Base-by-base conservation (phyloP, 2,113 vertebrate genomes). In the Oceanites oceanicus region DNA sequence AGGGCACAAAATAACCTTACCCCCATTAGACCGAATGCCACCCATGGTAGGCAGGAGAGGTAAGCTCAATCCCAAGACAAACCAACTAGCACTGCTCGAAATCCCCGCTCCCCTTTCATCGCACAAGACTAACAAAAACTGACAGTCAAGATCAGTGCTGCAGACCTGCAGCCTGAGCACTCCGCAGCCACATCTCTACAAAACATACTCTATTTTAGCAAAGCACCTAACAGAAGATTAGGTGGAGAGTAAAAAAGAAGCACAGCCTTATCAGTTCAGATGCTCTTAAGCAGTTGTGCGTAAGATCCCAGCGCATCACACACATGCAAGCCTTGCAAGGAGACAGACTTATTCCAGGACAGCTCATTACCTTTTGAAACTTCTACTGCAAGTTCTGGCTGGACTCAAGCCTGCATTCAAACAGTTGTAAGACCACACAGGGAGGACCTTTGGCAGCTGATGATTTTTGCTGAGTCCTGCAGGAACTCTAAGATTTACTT, bases 101-200 rank as follows among this genome's bases (percentile, higher is more conserved):
- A 36, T 3, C 38, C 22, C 25, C 1, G 3, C 23, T 42, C 34
- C 38, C 21, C 45, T 15, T 27, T 8, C 52, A 34, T 8, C 4
- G 6, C 32, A 10, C 13, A 25, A 19, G 19, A 30, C 34, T 17
- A n/a, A 62, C 27, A 50, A 53, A 72, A 53, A 1, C 17, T 3
- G 16, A 15, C 13, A 16, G 42, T 2, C 11, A 7, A 34, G 34
- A 44, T 19, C 42, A 8, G 36, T 1, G 19, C 68, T 32, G 32
- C 67, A 70, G 74, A 62, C 25, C 34, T 11, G 3, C 27, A 59
- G 32, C 27, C 53, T 65, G 23, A 5, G 3, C 9, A 2, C 23
- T 17, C 45, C 1, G 0, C 29, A 38, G 50, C 49, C 3, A 1
- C 36, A 30, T 27, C 45, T 62, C 65, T 30, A 22, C 3, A 3